Percentiles rank a stretch among this genome's conserved stretches.
phyloP scores from a whole-genome alignment of 2,888 invertebrate species.

The Julus scanicus region DNA sequence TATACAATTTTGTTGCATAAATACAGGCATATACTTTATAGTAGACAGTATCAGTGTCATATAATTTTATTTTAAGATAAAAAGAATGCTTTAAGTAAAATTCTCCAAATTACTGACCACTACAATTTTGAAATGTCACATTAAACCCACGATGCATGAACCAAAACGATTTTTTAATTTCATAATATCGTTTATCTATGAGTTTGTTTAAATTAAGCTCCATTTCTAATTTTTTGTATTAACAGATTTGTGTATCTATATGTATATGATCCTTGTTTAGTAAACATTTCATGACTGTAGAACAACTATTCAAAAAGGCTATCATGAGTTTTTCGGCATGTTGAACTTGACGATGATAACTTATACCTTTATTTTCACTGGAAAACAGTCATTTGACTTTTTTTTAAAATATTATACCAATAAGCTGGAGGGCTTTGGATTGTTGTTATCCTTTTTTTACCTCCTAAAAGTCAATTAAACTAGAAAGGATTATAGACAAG shows the following conservation, averaged over 20 bases:
- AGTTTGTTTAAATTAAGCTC: neutral
- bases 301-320: neutral
- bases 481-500: constrained; percentile 41
- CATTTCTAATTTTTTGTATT: neutral
- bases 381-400: constrained; percentile 10
- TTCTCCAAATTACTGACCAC: too few relatives aligned
- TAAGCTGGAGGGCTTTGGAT: constrained; percentile 29
- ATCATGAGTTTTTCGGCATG: neutral
- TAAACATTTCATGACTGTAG: neutral
- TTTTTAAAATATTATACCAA: constrained; percentile 10
- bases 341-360: constrained; percentile 35
- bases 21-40: too few relatives aligned
- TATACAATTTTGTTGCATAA: too few relatives aligned
- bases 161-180: too few relatives aligned
- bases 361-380: neutral
- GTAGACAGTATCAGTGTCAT: too few relatives aligned
- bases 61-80: too few relatives aligned
- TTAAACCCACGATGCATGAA: too few relatives aligned
- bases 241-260: neutral
- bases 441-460: constrained; percentile 40
- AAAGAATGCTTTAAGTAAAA: too few relatives aligned
- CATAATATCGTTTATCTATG: too few relatives aligned
- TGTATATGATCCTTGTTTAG: neutral
- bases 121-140: too few relatives aligned
- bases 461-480: constrained; percentile 40